A percentile compares a stretch with the other conserved stretches of the same genome.
phyloP scores from a whole-genome alignment of 2,113 vertebrate species.

The Halichoerus grypus region DNA sequence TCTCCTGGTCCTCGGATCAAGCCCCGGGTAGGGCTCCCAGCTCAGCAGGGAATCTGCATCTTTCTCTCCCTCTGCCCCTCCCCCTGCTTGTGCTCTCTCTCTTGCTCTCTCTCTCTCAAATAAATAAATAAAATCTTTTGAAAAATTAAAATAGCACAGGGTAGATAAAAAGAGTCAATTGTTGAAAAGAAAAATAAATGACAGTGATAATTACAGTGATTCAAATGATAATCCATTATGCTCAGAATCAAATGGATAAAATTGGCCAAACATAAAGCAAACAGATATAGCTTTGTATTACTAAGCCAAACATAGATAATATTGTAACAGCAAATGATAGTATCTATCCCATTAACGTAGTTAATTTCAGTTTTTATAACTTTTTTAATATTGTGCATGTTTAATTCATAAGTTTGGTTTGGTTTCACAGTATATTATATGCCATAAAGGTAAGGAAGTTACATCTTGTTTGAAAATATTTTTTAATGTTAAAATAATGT shows the following conservation, averaged over 20 bases:
- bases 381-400: background rate
- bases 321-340: background rate
- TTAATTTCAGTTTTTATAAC: background rate
- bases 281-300: background rate
- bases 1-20: too few species aligned
- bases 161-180: background rate
- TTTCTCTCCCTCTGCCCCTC: too few species aligned
- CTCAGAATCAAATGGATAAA: background rate
- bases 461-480: background rate
- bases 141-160: background rate
- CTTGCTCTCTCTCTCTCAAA: too few species aligned
- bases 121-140: too few species aligned
- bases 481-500: background rate
- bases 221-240: background rate
- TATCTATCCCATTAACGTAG: background rate
- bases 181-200: background rate
- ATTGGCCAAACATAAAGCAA: background rate
- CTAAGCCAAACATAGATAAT: background rate
- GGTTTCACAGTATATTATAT: background rate
- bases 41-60: too few species aligned
- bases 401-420: background rate
- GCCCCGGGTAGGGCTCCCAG: too few species aligned
- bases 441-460: background rate
- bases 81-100: too few species aligned
- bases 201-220: background rate